A percentile compares a stretch with the other conserved stretches of the same genome.
Evolutionary conservation across 2,113 vertebrate genomes (phyloP).

Genomic region (Smithornis capensis): DNA sequence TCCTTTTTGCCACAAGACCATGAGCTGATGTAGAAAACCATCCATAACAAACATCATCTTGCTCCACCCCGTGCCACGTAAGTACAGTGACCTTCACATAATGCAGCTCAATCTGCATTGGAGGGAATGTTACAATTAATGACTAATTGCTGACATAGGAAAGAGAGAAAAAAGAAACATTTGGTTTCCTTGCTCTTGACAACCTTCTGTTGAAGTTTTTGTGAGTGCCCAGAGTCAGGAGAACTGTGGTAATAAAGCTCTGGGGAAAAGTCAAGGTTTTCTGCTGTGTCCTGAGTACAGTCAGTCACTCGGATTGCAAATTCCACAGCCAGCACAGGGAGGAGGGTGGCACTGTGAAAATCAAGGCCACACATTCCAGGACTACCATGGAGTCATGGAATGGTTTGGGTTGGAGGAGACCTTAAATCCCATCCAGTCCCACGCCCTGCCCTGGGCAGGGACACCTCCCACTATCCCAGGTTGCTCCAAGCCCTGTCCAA

Average conservation of each 20-base stretch:
- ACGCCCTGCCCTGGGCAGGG: background rate
- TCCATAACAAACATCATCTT: background rate
- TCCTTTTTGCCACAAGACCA: background rate
- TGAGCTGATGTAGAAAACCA: background rate
- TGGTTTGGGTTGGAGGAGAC: background rate
- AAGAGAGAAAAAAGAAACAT: background rate
- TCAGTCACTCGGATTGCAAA: background rate
- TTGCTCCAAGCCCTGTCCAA: accelerated
- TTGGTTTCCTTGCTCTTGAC: background rate
- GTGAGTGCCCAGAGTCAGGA: background rate
- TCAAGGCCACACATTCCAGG: background rate
- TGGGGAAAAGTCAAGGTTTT: background rate
- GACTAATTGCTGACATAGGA: background rate
- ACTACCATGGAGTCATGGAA: background rate
- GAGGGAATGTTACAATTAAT: background rate
- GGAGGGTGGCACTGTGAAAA: background rate
- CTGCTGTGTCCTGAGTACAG: background rate
- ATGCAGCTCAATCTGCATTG: background rate
- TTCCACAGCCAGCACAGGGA: background rate
- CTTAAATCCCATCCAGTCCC: background rate
- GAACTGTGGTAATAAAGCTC: background rate
- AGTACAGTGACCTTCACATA: background rate
- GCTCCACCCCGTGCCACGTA: background rate
- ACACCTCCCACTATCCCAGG: background rate
- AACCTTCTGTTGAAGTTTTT: background rate